A percentile compares a stretch with the other conserved stretches of the same genome.
phyloP scores from a whole-genome alignment of 2,113 vertebrate species.

The Cochlearius cochlearius region DNA sequence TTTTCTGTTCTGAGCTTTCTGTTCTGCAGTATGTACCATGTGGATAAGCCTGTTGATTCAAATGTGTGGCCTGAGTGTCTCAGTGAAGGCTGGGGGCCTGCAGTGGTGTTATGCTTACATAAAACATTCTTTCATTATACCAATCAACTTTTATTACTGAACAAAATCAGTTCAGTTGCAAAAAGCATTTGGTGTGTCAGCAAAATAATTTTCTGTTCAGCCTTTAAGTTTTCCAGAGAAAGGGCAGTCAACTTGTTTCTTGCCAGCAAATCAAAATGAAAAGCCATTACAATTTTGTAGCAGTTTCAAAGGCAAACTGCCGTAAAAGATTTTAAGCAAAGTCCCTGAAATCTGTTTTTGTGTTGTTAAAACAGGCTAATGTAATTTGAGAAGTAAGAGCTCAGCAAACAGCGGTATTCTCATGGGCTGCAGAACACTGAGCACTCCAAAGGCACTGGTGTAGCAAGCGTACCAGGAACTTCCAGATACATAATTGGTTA shows the following conservation, averaged over 20 bases:
- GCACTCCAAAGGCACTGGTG: neutral
- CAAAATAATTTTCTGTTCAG: conserved; percentile 31
- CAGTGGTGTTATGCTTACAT: neutral
- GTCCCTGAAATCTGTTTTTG: conserved; percentile 3
- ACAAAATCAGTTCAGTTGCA: neutral
- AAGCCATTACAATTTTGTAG: conserved; percentile 33
- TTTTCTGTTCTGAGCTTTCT: neutral
- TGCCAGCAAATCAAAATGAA: conserved; percentile 34
- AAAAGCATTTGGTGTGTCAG: conserved; percentile 21
- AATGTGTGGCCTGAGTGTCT: neutral
- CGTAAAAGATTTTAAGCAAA: conserved; percentile 34
- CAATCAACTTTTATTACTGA: conserved; percentile 46
- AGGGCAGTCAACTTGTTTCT: conserved; percentile 8
- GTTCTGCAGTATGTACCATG: neutral
- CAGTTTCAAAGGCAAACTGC: conserved; percentile 19
- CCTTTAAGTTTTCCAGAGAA: conserved; percentile 16
- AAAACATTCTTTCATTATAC: conserved; percentile 29
- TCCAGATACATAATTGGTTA: neutral
- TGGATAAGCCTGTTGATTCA: neutral
- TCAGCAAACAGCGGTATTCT: neutral
- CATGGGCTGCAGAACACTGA: neutral
- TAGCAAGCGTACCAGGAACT: neutral
- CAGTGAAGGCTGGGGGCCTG: neutral
- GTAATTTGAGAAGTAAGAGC: neutral
- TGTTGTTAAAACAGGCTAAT: neutral